phyloP scores from a whole-genome alignment of 2,113 vertebrate species.

The Falcunculus frontatus region DNA sequence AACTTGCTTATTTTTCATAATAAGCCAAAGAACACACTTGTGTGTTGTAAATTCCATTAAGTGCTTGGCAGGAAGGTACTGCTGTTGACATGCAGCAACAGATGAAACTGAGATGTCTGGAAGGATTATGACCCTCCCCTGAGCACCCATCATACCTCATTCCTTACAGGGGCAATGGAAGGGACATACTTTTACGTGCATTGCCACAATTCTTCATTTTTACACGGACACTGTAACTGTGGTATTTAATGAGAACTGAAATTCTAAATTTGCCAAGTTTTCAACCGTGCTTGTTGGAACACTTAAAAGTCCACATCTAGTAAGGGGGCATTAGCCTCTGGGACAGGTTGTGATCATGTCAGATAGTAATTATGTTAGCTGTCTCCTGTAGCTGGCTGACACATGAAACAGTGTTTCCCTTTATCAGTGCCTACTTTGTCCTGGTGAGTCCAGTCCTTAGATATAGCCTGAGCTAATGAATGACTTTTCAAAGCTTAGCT shows the following conservation, averaged over 20 bases:
- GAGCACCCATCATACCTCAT: neutral
- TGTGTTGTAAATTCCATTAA: conserved; percentile 14
- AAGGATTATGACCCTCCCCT: neutral
- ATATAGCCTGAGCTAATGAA: neutral
- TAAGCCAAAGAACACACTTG: neutral
- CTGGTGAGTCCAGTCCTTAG: neutral
- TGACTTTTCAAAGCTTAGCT: conserved; percentile 5
- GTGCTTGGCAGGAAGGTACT: neutral
- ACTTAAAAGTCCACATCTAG: neutral
- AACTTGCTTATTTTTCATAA: conserved; percentile 31
- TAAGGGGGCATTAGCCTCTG: neutral
- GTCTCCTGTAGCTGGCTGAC: neutral
- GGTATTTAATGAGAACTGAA: neutral
- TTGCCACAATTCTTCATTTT: fast-evolving
- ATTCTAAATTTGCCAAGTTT: neutral
- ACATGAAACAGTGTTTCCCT: neutral
- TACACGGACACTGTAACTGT: neutral
- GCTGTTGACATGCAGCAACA: neutral
- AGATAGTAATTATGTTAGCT: neutral
- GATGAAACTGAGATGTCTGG: neutral
- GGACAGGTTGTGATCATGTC: neutral
- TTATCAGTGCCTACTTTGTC: neutral
- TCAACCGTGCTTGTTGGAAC: neutral
- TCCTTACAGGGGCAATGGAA: neutral
- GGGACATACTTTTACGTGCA: neutral